Conservation (phyloP, 2,888 invertebrate genomes). For the Tetragonisca angustula region DNA sequence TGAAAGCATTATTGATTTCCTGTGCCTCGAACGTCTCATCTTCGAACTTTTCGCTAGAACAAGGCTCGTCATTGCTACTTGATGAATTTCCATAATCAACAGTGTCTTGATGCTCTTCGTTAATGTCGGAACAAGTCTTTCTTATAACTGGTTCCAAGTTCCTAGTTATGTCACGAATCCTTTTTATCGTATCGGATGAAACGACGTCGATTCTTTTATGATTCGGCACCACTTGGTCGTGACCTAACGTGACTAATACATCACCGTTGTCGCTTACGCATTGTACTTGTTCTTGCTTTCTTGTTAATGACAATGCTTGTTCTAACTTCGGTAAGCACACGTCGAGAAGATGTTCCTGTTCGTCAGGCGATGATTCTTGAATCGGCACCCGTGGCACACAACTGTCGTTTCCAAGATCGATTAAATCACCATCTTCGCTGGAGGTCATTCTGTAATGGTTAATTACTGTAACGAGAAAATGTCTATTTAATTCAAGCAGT, state of each 20-base stretch:
- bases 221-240: constrained; percentile 80
- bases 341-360: constrained; percentile 81
- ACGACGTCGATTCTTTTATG: constrained; percentile 81
- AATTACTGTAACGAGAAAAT: constrained; percentile 41
- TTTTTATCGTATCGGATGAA: constrained; percentile 81
- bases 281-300: constrained; percentile 71
- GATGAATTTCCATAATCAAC: constrained; percentile 56
- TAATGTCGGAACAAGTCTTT: constrained; percentile 56
- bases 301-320: constrained; percentile 79
- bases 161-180: constrained; percentile 81
- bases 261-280: constrained; percentile 68
- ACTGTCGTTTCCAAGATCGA: constrained; percentile 78
- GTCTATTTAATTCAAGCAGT: not conserved
- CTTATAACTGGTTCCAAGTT: constrained; percentile 81
- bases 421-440: constrained; percentile 79
- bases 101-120: constrained; percentile 60
- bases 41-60: constrained; percentile 29
- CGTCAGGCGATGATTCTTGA: constrained; percentile 76
- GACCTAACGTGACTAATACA: constrained; percentile 80
- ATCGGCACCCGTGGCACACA: constrained; percentile 66
- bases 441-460: constrained; percentile 74
- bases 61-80: constrained; percentile 18
- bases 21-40: constrained; percentile 73
- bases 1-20: constrained; percentile 80
- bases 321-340: constrained; percentile 81